Percentiles rank a stretch among this genome's conserved stretches.
Conservation (phyloP, 2,888 invertebrate genomes). For the Heliconius hortense region DNA sequence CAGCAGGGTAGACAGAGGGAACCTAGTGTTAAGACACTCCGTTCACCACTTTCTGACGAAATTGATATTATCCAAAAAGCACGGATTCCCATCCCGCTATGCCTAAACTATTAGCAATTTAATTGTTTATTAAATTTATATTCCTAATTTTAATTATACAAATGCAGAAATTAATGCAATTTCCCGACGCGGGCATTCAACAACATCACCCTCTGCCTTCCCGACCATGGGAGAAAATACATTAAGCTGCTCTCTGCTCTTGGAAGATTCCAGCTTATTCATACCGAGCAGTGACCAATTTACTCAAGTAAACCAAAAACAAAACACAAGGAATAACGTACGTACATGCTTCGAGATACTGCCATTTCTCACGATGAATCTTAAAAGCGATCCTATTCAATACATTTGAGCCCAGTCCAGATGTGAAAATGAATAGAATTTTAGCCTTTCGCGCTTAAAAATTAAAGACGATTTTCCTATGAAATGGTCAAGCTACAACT, state of each 20-base stretch:
- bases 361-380: constrained; percentile 36
- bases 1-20: too few species aligned
- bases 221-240: too few species aligned
- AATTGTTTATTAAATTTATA: neutral
- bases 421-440: neutral
- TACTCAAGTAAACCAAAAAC: neutral
- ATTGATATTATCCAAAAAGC: neutral
- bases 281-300: neutral
- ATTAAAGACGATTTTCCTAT: constrained; percentile 3
- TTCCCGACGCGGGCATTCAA: too few species aligned
- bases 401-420: constrained; percentile 30
- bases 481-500: neutral
- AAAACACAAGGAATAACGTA: neutral
- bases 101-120: neutral
- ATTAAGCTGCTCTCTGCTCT: too few species aligned
- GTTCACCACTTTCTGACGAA: too few species aligned
- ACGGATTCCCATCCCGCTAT: neutral
- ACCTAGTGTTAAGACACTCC: too few species aligned
- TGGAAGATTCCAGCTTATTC: too few species aligned
- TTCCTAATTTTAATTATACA: too few species aligned
- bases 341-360: constrained; percentile 15
- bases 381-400: constrained; percentile 38
- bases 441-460: neutral
- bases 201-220: too few species aligned
- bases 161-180: too few species aligned